phyloP scores from a whole-genome alignment of 2,888 invertebrate species.

The Morinoia aosen region DNA sequence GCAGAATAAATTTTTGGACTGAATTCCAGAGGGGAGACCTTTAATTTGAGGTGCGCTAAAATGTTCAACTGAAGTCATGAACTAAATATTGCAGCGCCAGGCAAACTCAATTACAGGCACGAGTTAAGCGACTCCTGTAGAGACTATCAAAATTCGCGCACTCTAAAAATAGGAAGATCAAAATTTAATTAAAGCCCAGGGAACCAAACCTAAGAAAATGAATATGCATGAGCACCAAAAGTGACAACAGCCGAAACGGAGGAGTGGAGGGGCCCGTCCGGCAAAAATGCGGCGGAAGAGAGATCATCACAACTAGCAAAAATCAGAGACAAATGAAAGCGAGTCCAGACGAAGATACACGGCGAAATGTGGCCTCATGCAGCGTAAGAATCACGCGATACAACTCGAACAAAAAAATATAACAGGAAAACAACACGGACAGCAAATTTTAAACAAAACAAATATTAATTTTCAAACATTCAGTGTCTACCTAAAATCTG shows the following conservation, averaged over 20 bases:
- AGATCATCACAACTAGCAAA: background rate
- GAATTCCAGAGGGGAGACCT: slow-evolving; percentile 17
- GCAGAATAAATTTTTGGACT: background rate
- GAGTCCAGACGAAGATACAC: background rate
- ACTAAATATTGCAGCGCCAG: slow-evolving; percentile 14
- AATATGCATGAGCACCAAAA: slow-evolving; percentile 44
- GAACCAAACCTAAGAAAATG: slow-evolving; percentile 45
- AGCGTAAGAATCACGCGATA: background rate
- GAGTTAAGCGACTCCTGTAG: slow-evolving; percentile 43
- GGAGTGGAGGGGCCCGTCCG: background rate
- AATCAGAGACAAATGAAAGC: background rate
- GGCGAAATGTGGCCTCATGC: background rate
- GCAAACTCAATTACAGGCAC: slow-evolving; percentile 42
- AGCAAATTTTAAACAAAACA: background rate
- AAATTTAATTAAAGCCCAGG: slow-evolving; percentile 47
- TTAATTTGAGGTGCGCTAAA: slow-evolving; percentile 30
- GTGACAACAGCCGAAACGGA: slow-evolving; percentile 21
- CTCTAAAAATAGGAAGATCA: slow-evolving; percentile 32
- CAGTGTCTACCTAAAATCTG: background rate
- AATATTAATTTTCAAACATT: background rate
- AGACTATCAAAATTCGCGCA: slow-evolving; percentile 41
- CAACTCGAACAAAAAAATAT: background rate
- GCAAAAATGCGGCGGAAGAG: background rate
- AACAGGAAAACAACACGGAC: background rate
- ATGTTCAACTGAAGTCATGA: slow-evolving; percentile 43